Evolutionary conservation across 2,113 vertebrate genomes (phyloP).

Genomic region (Vombatus ursinus): DNA sequence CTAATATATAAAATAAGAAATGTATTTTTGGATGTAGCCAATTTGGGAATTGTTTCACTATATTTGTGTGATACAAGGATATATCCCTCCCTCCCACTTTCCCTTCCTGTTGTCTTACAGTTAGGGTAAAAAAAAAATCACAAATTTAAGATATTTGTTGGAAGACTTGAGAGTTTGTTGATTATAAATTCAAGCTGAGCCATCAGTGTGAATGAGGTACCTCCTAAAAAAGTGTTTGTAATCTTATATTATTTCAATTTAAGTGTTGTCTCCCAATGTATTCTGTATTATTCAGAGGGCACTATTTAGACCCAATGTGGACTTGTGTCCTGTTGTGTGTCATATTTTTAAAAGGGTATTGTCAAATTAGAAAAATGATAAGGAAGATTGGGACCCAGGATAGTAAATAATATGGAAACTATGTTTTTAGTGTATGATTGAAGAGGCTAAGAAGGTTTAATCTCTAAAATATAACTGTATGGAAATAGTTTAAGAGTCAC

Average conservation of each 20-base stretch:
- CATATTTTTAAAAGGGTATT: not conserved
- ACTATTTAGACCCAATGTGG: no score
- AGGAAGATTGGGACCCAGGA: not conserved
- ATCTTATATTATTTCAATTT: no score
- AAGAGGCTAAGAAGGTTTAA: no score
- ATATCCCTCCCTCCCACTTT: not conserved
- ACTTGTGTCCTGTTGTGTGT: no score
- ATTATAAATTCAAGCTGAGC: not conserved
- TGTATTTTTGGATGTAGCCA: not conserved
- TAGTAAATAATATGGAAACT: not conserved
- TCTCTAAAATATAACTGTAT: no score
- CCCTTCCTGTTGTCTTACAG: not conserved
- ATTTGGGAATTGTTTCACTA: not conserved
- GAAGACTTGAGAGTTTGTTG: not conserved
- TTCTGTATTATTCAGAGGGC: no score
- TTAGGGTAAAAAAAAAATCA: not conserved
- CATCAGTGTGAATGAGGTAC: not conserved
- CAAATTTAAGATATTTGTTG: not conserved
- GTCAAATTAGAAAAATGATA: not conserved
- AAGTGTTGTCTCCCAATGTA: no score
- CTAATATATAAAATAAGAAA: not conserved
- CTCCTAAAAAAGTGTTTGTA: no score
- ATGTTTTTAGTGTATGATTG: no score
- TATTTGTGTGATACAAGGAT: not conserved
- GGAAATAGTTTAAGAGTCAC: no score